Evolutionary conservation across 2,797 vertebrate genomes (phyloP).

Genomic region (Tangara arthus): DNA sequence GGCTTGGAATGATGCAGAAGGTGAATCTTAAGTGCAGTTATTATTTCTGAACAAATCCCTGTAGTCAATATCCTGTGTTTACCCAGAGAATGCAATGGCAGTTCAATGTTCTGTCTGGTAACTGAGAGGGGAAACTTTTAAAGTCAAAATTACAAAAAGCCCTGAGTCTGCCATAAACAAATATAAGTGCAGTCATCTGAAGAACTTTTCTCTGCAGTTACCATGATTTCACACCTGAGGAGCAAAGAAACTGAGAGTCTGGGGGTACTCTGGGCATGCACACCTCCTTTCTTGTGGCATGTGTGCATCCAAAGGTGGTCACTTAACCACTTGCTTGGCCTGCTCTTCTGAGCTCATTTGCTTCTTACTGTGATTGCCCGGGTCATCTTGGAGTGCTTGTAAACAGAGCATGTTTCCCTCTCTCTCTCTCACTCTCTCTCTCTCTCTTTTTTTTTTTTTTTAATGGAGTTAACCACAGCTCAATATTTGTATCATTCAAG

Average conservation of each 20-base stretch:
- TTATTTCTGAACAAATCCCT: background rate
- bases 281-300: background rate
- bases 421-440: background rate
- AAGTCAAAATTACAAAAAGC: background rate
- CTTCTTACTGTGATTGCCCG: background rate
- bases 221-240: background rate
- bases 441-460: background rate
- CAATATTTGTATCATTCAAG: slow-evolving; percentile 42
- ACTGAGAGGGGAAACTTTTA: background rate
- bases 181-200: background rate
- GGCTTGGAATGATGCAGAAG: background rate
- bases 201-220: background rate
- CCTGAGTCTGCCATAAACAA: background rate
- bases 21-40: background rate
- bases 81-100: background rate
- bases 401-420: background rate
- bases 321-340: background rate
- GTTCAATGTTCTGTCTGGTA: background rate
- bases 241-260: background rate
- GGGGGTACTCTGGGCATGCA: background rate
- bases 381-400: background rate
- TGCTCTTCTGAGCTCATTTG: background rate
- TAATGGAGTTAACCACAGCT: background rate
- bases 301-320: background rate
- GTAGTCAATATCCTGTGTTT: background rate